Evolutionary conservation across 2,113 vertebrate species (phyloP).

Genomic region (Numida meleagris): DNA sequence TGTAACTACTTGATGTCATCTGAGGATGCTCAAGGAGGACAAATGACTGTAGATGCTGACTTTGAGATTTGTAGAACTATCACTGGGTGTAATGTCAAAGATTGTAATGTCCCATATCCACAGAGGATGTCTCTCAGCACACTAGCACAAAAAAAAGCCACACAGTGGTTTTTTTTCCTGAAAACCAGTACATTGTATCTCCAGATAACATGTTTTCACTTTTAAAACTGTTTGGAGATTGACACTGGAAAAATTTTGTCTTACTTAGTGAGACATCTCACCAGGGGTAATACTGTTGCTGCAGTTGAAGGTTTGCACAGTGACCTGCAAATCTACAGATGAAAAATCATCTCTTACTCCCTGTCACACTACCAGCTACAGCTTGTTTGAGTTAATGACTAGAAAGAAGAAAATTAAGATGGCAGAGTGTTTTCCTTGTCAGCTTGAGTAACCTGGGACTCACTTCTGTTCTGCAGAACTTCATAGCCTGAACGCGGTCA

Average conservation of each 20-base stretch:
- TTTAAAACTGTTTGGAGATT: neutral
- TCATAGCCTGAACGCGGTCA: neutral
- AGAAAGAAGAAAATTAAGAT: neutral
- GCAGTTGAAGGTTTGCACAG: neutral
- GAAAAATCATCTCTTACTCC: neutral
- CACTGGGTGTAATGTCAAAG: neutral
- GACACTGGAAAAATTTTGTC: rapidly evolving
- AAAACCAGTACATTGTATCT: neutral
- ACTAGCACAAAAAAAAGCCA: too few relatives aligned
- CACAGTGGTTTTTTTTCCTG: neutral
- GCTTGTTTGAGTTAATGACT: neutral
- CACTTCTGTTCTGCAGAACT: neutral
- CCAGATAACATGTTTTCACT: neutral
- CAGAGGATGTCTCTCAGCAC: neutral
- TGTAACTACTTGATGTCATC: neutral
- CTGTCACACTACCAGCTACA: neutral
- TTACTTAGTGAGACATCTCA: neutral
- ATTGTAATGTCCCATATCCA: neutral
- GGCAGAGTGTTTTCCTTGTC: neutral
- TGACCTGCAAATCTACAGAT: neutral
- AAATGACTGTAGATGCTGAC: neutral
- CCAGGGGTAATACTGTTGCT: neutral
- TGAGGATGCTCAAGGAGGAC: neutral
- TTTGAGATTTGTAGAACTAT: neutral
- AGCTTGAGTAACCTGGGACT: neutral